Conservation (phyloP, 2,797 vertebrate species). For the Spinibarbus caldwelli region DNA sequence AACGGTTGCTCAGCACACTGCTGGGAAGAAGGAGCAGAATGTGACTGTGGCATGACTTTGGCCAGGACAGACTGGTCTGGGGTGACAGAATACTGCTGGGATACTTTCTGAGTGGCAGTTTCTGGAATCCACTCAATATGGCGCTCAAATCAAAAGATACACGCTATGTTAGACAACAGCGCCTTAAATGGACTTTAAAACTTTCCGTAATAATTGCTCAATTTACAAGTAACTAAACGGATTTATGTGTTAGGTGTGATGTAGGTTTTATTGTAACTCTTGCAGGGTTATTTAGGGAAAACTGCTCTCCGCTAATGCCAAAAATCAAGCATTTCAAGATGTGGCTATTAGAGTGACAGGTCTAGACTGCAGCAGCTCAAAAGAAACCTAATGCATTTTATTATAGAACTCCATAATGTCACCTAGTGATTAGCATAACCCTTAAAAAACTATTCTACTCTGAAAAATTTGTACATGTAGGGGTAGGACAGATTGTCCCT, state of each 20-base stretch:
- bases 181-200: constrained; percentile 25
- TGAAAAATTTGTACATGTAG: neutral
- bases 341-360: constrained; percentile 30
- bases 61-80: constrained; percentile 31
- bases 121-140: constrained; percentile 3
- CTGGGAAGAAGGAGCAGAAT: constrained; percentile 72
- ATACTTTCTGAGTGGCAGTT: constrained; percentile 47
- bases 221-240: constrained; percentile 3
- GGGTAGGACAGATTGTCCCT: neutral
- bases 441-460: neutral
- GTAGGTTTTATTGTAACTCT: constrained; percentile 23
- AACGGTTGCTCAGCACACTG: constrained; percentile 79
- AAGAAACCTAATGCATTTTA: neutral
- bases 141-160: constrained; percentile 21
- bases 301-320: neutral
- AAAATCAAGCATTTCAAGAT: constrained; percentile 36
- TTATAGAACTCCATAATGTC: constrained; percentile 1
- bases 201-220: constrained; percentile 18
- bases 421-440: neutral
- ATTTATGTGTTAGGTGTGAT: constrained; percentile 37
- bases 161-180: constrained; percentile 5
- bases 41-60: constrained; percentile 57
- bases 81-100: constrained; percentile 25
- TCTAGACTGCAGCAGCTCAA: constrained; percentile 7
- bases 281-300: constrained; percentile 35